Percentiles rank a stretch among this genome's conserved stretches.
phyloP scores from a whole-genome alignment of 1,140 invertebrate genomes.

The Lycorma delicatula region DNA sequence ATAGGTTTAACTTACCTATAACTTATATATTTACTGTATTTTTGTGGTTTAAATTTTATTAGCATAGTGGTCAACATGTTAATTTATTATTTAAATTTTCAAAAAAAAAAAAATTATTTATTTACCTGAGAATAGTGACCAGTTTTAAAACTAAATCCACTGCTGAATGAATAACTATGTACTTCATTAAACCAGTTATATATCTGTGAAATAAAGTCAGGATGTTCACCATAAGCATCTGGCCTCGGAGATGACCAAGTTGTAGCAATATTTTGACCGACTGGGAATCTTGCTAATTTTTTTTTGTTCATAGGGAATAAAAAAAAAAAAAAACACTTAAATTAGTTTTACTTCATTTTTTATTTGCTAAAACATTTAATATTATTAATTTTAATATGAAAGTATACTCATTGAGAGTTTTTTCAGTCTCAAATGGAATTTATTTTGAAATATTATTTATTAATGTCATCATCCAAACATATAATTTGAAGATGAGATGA shows the following conservation, averaged over 20 bases:
- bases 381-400: neutral
- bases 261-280: conserved; percentile 73
- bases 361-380: neutral
- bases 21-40: neutral
- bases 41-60: neutral
- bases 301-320: neutral
- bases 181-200: conserved; percentile 75
- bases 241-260: conserved; percentile 56
- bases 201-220: conserved; percentile 65
- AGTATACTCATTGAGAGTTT: neutral
- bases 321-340: conserved; percentile 1
- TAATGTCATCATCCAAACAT: neutral
- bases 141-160: conserved; percentile 53
- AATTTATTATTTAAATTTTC: conserved; percentile 3
- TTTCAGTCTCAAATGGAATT: neutral
- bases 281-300: conserved; percentile 51
- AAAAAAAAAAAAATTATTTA: conserved; percentile 25
- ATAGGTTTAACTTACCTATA: neutral
- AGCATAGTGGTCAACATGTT: neutral
- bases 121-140: conserved; percentile 74
- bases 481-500: no score
- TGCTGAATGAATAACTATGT: conserved; percentile 54
- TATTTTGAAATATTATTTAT: neutral
- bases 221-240: conserved; percentile 49
- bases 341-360: conserved; percentile 9